Percentiles rank a stretch among this genome's conserved stretches.
Evolutionary conservation across 2,113 vertebrate species (phyloP).

Genomic region (Cephalophus harveyi): DNA sequence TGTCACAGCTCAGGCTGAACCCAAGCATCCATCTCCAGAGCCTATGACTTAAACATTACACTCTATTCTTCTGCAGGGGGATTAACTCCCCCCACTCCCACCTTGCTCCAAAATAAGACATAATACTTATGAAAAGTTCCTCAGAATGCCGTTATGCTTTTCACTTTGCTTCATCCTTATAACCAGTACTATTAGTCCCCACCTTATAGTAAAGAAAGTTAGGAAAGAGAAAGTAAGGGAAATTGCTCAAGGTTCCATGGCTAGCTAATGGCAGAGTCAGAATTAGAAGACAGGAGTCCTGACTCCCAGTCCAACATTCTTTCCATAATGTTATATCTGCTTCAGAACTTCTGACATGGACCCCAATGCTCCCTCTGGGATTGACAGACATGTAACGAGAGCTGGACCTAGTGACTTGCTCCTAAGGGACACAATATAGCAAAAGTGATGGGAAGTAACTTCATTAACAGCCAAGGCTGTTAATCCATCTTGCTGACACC

Average conservation of each 20-base stretch:
- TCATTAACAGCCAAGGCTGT: not conserved
- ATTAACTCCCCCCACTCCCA: not conserved
- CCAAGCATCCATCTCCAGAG: not conserved
- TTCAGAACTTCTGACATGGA: not conserved
- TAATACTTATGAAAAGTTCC: not conserved
- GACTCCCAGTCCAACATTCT: not conserved
- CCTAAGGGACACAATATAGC: not conserved
- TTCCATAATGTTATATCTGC: not conserved
- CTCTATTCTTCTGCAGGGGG: not conserved
- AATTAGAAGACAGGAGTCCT: not conserved
- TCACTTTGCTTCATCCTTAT: not conserved
- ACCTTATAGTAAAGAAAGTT: not conserved
- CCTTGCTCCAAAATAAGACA: not conserved
- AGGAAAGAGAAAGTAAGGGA: not conserved
- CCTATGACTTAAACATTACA: not conserved
- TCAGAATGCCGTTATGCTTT: not conserved
- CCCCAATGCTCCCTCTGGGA: not conserved
- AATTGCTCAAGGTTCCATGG: not conserved
- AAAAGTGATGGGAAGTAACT: not conserved
- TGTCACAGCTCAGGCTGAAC: not conserved
- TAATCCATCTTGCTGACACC: not conserved
- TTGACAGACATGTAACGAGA: not conserved
- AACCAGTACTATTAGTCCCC: not conserved
- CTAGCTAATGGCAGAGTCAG: not conserved
- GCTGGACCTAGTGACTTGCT: not conserved